phyloP scores from a whole-genome alignment of 2,888 invertebrate species.

The Vandiemenella viatica region DNA sequence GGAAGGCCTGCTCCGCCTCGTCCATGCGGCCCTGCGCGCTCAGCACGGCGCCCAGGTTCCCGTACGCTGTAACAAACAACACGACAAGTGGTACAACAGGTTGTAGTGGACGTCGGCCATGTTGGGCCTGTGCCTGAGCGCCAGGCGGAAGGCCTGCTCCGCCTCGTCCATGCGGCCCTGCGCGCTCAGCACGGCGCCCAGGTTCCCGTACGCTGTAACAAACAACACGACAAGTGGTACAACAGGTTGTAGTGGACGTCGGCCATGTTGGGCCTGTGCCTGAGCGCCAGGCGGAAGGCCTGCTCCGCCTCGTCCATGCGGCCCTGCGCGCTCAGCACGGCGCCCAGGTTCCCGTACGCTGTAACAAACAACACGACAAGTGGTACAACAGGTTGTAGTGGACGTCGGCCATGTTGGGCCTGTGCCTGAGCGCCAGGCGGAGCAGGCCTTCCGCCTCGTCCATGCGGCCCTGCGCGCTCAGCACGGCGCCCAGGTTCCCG shows the following conservation, averaged over 20 bases:
- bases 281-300: slow-evolving; percentile 80
- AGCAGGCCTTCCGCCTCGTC: slow-evolving; percentile 85
- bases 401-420: slow-evolving; percentile 97
- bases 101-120: slow-evolving; percentile 99
- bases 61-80: slow-evolving; percentile 72
- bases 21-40: slow-evolving; percentile 72
- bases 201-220: slow-evolving; percentile 81
- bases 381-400: slow-evolving; percentile 99
- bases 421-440: slow-evolving; percentile 72
- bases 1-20: slow-evolving; percentile 85
- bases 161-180: slow-evolving; percentile 79
- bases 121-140: slow-evolving; percentile 79
- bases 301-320: slow-evolving; percentile 76
- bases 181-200: slow-evolving; percentile 86
- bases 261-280: slow-evolving; percentile 90
- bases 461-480: slow-evolving; percentile 74
- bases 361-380: too few species aligned
- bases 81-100: too few species aligned
- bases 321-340: slow-evolving; percentile 82
- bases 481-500: slow-evolving; percentile 91
- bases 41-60: slow-evolving; percentile 90
- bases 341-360: slow-evolving; percentile 95
- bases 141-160: slow-evolving; percentile 78
- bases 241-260: slow-evolving; percentile 99
- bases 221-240: too few species aligned